Evolutionary conservation across 2,113 vertebrate species (phyloP).

Genomic region (Pterocles burchelli): DNA sequence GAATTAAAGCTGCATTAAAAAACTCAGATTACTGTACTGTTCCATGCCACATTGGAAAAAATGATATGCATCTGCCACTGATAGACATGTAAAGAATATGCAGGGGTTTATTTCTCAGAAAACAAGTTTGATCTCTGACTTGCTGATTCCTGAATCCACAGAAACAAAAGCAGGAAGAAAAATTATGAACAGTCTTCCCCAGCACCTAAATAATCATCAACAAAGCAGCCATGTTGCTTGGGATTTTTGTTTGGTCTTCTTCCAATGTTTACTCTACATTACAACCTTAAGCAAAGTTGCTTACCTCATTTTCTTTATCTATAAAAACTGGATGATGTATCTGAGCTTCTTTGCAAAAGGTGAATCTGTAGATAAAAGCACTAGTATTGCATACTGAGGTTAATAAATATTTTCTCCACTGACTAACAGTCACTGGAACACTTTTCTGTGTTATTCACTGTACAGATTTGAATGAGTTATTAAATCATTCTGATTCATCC

Average conservation of each 20-base stretch:
- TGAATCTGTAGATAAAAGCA: not conserved
- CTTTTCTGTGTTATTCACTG: not conserved
- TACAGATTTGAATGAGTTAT: not conserved
- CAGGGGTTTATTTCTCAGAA: not conserved
- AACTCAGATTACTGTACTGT: not conserved
- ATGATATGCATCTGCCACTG: not conserved
- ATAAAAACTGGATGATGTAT: not conserved
- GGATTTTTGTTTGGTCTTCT: not conserved
- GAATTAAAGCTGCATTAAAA: conserved; percentile 51
- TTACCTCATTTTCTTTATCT: not conserved
- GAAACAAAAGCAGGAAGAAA: not conserved
- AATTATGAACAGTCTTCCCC: not conserved
- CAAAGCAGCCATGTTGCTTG: not conserved
- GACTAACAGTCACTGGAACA: not conserved
- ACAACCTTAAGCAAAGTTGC: not conserved
- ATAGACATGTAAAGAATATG: not conserved
- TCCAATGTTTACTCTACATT: not conserved
- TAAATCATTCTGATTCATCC: not conserved
- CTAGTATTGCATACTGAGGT: not conserved
- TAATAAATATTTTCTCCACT: not conserved
- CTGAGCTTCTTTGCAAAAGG: not conserved
- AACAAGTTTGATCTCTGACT: not conserved
- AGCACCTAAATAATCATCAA: not conserved
- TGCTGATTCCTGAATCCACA: not conserved
- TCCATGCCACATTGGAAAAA: not conserved